Base-by-base conservation (phyloP, 1,140 invertebrate species). In the Aphelenchoides besseyi region DNA sequence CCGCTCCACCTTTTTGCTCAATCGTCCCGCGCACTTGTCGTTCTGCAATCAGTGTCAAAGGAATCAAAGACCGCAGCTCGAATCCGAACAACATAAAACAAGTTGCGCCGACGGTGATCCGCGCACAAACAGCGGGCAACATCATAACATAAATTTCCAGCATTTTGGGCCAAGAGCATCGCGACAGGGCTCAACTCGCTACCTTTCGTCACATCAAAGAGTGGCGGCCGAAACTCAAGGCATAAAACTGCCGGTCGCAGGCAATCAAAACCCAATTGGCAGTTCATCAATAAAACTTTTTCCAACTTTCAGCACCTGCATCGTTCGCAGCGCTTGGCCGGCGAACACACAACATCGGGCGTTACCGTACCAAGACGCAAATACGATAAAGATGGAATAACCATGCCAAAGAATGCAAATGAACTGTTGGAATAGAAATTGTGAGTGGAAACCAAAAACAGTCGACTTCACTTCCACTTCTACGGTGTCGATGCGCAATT, bases 241-340 rank as follows among this genome's bases (percentile, higher is more conserved):
- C 41, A 48, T 23, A 48, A 48, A 48, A 23, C 41, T 23, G 41
- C 41, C 41, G 41, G 23, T 48, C 41, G 12, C 41, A 23, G 41
- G 41, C 41, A 48, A 48, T 48, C 41, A 48, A 48, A 48, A 48
- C 41, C 41, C 41, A 48, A 48, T 48, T 48, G 41, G 41, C 41
- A 48, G 41, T 48, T 48, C 41, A 48, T 48, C 41, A 48, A 48
- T 48, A 48, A 48, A 48, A 48, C 41, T 23, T 48, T 23, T 48
- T 48, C 23, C 41, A 12, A 23, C 41, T 48, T 23, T 23, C 41
- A 48, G 41, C 41, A 48, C 41, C 41, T 48, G 41, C 41, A 48
- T 48, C 41, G 41, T 23, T 23, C 41, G n/a, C 12, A 48, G 12
- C 41, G 41, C 23, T 48, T 48, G 41, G 41, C 41, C 41, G 41